These are phyloP conservation scores for Gryon sp. DNA, from an alignment of 1,140 invertebrate species.

Conservation along the genomic window DNA sequence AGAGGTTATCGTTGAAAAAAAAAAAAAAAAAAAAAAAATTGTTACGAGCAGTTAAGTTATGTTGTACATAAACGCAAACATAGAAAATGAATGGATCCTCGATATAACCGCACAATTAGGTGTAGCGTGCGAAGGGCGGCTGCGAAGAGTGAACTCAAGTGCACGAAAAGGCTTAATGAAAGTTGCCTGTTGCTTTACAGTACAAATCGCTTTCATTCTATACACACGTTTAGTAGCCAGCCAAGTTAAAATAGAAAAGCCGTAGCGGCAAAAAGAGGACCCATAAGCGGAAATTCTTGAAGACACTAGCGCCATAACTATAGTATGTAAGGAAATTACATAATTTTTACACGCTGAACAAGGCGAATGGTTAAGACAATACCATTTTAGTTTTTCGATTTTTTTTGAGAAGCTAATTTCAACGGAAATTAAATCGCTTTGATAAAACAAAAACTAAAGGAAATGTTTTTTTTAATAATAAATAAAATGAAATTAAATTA, in stretches of 20 bases:
- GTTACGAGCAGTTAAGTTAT: no score
- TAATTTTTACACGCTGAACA: no score
- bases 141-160: constrained; percentile 42
- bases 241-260: constrained; percentile 30
- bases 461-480: no score
- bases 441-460: no score
- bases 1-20: no score
- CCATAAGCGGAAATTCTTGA: constrained; percentile 41
- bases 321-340: no score
- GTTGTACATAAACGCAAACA: constrained; percentile 27
- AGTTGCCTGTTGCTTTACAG: constrained; percentile 72
- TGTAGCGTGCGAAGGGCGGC: constrained; percentile 27
- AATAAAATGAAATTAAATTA: no score
- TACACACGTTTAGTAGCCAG: constrained; percentile 7
- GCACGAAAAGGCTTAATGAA: constrained; percentile 73
- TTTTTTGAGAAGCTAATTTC: no score
- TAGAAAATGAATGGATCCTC: constrained; percentile 39
- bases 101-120: constrained; percentile 53
- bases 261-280: constrained; percentile 16
- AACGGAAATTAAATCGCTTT: no score
- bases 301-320: constrained; percentile 16
- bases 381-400: no score
- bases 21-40: no score
- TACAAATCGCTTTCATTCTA: constrained; percentile 66
- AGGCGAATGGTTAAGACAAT: no score